Conservation (phyloP, 35 echinoderm and acorn worm genomes). For the Heliocidaris tuberculata region DNA sequence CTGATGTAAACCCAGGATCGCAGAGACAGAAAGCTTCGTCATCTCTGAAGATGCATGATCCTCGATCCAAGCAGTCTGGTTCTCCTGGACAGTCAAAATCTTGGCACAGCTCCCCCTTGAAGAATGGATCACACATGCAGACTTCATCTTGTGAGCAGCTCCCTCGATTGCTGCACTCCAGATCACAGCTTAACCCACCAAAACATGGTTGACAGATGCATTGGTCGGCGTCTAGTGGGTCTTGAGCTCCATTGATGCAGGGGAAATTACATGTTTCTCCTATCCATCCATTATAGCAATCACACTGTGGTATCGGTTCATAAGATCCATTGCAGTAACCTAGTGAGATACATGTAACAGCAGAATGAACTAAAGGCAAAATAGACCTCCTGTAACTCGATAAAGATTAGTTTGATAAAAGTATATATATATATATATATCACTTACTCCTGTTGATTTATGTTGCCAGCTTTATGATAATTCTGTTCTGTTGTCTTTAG, state of each 20-base stretch:
- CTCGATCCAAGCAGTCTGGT: slow-evolving; percentile 75
- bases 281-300: slow-evolving; percentile 73
- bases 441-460: too few species aligned
- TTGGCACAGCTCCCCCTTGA: slow-evolving; percentile 68
- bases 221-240: slow-evolving; percentile 50
- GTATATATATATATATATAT: too few species aligned
- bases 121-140: slow-evolving; percentile 53
- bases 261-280: slow-evolving; percentile 69
- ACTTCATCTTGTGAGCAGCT: slow-evolving; percentile 38
- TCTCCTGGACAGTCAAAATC: slow-evolving; percentile 81
- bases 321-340: slow-evolving; percentile 48
- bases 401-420: too few species aligned
- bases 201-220: slow-evolving; percentile 78
- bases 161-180: slow-evolving; percentile 72
- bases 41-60: slow-evolving; percentile 66
- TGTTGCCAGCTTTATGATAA: too few species aligned
- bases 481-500: too few species aligned
- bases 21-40: slow-evolving; percentile 73
- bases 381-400: too few species aligned
- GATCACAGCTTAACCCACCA: slow-evolving; percentile 71
- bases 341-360: not conserved
- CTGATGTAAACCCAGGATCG: slow-evolving; percentile 71
- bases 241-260: slow-evolving; percentile 69
- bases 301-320: slow-evolving; percentile 63
- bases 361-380: too few species aligned